Evolutionary conservation across 2,888 invertebrate genomes (phyloP).

Genomic region (Allygus modestus): DNA sequence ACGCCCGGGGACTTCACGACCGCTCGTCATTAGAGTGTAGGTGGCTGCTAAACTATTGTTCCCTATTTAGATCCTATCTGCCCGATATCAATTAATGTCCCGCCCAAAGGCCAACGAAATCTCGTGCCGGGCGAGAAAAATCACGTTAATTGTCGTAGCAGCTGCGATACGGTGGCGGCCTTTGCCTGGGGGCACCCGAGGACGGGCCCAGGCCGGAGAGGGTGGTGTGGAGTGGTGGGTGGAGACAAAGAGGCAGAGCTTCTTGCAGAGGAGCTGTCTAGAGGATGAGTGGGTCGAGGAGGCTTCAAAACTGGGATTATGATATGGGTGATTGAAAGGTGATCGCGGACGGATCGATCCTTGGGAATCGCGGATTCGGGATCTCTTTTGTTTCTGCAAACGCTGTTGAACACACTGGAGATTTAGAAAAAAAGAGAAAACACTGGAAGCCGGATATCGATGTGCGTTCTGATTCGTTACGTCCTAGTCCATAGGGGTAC

Average conservation of each 20-base stretch:
- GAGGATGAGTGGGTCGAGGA: not conserved
- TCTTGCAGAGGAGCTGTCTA: too few relatives aligned
- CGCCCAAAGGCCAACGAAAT: slow-evolving; percentile 52
- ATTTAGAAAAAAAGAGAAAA: too few relatives aligned
- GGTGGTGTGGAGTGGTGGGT: not conserved
- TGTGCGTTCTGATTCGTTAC: too few relatives aligned
- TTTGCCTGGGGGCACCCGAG: not conserved
- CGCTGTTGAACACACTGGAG: too few relatives aligned
- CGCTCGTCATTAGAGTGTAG: slow-evolving; percentile 62
- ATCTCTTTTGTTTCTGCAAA: too few relatives aligned
- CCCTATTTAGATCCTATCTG: slow-evolving; percentile 58
- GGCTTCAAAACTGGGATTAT: not conserved
- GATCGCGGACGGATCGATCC: not conserved
- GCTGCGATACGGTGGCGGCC: slow-evolving; percentile 33
- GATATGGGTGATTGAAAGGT: not conserved
- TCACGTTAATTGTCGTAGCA: slow-evolving; percentile 49
- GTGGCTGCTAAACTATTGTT: slow-evolving; percentile 64
- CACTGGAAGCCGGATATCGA: too few relatives aligned
- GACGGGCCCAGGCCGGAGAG: not conserved
- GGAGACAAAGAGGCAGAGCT: not conserved
- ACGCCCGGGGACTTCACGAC: slow-evolving; percentile 60
- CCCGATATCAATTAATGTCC: slow-evolving; percentile 62
- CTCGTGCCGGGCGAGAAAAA: slow-evolving; percentile 54
- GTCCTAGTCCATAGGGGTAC: too few relatives aligned
- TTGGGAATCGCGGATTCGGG: not conserved